These are phyloP conservation scores for Drosophila navojoa DNA, from an alignment of 1,140 invertebrate species.

Conservation along the genomic window DNA sequence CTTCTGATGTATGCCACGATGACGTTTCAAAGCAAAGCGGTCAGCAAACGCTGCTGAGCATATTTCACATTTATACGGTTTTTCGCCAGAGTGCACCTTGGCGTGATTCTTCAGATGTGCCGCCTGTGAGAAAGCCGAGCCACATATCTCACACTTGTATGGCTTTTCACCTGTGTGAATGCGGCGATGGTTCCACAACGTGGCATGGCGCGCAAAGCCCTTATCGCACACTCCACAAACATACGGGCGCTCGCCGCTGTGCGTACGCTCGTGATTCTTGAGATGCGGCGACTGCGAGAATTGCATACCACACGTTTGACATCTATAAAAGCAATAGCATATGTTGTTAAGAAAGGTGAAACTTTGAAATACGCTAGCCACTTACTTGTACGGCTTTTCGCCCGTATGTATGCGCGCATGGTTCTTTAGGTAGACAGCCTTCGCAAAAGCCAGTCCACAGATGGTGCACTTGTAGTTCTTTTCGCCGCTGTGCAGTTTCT, in stretches of 20 bases:
- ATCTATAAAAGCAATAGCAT: constrained; percentile 83
- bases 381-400: constrained; percentile 92
- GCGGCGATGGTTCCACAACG: constrained; percentile 93
- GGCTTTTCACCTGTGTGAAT: constrained; percentile 98
- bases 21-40: constrained; percentile 90
- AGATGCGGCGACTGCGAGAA: constrained; percentile 95
- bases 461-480: constrained; percentile 96
- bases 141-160: constrained; percentile 92
- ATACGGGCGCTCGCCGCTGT: constrained; percentile 95
- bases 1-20: constrained; percentile 91
- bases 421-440: constrained; percentile 95
- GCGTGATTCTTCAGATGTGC: constrained; percentile 94
- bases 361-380: neutral
- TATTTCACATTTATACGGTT: constrained; percentile 92
- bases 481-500: constrained; percentile 93
- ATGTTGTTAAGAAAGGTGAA: neutral
- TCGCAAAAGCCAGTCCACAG: constrained; percentile 96
- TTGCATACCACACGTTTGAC: constrained; percentile 94
- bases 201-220: constrained; percentile 93
- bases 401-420: constrained; percentile 93
- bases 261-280: constrained; percentile 96
- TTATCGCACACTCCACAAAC: constrained; percentile 96
- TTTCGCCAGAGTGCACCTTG: constrained; percentile 91
- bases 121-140: constrained; percentile 93
- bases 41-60: constrained; percentile 94